Percentiles rank a stretch among this genome's conserved stretches.
Evolutionary conservation across 2,797 vertebrate species (phyloP).

Genomic region (Parauchenoglanis ngamensis): DNA sequence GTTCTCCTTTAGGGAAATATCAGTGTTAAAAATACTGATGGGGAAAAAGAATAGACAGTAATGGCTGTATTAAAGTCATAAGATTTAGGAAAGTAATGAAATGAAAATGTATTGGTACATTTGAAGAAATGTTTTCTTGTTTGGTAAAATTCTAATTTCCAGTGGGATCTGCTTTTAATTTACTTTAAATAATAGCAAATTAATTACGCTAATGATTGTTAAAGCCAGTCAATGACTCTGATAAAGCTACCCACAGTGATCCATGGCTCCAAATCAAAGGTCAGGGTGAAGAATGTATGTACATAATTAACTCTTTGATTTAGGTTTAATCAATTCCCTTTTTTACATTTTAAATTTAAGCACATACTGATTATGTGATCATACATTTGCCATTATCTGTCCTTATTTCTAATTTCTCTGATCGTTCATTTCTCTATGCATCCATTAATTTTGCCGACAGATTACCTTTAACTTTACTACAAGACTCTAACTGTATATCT

Average conservation of each 20-base stretch:
- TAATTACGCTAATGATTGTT: conserved; percentile 39
- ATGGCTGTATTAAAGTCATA: not conserved
- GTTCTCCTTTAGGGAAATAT: not conserved
- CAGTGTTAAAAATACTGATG: not conserved
- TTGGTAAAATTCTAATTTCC: not conserved
- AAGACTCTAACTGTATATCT: not conserved
- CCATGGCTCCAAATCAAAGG: conserved; percentile 9
- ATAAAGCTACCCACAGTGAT: conserved; percentile 16
- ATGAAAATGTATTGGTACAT: conserved; percentile 4
- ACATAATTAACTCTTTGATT: not conserved
- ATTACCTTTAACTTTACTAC: not conserved
- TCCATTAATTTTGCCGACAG: not conserved
- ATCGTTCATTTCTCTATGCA: not conserved
- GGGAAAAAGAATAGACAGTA: not conserved
- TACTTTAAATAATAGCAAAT: conserved; percentile 35
- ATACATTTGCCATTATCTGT: not conserved
- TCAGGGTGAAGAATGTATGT: conserved; percentile 3
- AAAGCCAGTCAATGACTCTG: conserved; percentile 32
- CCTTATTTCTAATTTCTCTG: not conserved
- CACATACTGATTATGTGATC: too few relatives aligned
- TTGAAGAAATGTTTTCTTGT: conserved; percentile 7
- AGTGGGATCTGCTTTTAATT: conserved; percentile 21
- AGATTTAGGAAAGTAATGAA: not conserved
- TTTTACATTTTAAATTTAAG: not conserved
- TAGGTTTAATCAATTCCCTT: not conserved